Base-by-base conservation (phyloP, 2,113 vertebrate genomes). In the Ammodytes marinus region DNA sequence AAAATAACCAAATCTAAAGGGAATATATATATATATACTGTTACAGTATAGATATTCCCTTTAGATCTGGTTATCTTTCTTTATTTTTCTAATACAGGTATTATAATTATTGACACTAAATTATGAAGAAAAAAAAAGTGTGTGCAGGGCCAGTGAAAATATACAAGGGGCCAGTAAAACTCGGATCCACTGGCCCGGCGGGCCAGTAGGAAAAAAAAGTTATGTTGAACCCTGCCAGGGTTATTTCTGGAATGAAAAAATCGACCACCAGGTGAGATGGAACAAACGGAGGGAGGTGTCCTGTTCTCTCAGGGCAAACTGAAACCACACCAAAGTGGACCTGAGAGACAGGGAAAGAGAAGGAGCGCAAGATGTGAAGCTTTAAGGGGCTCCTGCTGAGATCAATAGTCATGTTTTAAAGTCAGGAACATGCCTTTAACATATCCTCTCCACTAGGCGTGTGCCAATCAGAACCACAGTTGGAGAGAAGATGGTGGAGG, bases 241-340 rank as follows among this genome's bases (percentile, higher is more conserved):
- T 84, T 90, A 92, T 91, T 91, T 90, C 86, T 86, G 85, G 89
- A 89, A 80, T 89, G 85, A 91, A 89, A 90, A 40, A 88, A 87
- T 83, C 65, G 83, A 92, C 89, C 80, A 76, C 77, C 57, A 37
- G 60, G 42, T 43, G 74, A 74, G 79, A 64, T 8, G 79, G 60
- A 67, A 69, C 65, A 68, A 66, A 80, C 77, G 74, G 65, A 54
- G 59, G 35, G 69, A 59, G 85, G 86, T 86, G 88, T 89, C 83
- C 49, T 57, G 74, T 91, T 88, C 74, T 87, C 92, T 80, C 49
- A 61, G 93, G 95, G 92, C 95, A 6, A 77, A 61, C 59, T 73
- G 82, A 80, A 83, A 86, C 74, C 74, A 74, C 5, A 60, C 63
- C 37, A 54, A 7, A 11, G 43, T 12, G 58, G 70, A 72, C 52